Base-by-base conservation (phyloP, 2,113 vertebrate genomes). In the Orthonyx spaldingii region DNA sequence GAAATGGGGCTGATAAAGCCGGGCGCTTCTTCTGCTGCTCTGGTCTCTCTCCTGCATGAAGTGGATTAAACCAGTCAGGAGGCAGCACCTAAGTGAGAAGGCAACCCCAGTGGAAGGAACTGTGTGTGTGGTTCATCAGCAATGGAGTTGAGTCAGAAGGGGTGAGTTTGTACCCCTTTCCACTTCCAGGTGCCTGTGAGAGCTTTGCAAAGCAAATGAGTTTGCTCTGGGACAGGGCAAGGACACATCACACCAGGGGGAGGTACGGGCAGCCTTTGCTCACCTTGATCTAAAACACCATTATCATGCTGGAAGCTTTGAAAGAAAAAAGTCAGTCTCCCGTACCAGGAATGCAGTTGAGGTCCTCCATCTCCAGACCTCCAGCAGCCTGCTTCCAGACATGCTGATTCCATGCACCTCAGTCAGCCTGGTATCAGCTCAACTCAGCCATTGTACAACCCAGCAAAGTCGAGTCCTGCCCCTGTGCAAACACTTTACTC, bases 131-230 rank as follows among this genome's bases (percentile, higher is more conserved):
- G 28, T 60, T 72, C 30, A 6, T 57, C 50, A 90, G 50, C 63
- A 77, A 5, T 10, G 41, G 35, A 20, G 28, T 0, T 35, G 47
- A 24, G 27, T 65, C 37, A 52, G 41, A 78, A 90, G 11, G 53
- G 47, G 7, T 61, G 57, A 13, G 5, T 52, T 44, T 90, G 46
- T 42, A 33, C 23, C 37, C 32, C 26, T 47, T 92, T 50, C 52
- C 50, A 44, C 46, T 83, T 42, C 70, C 69, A 95, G 56, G 37
- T 52, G 53, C 75, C 83, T 64, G 42, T 15, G 32, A 59, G 22
- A 0, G 1, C 41, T 96, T 95, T 94, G 93, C 94, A 95, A 95
- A 94, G 76, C 90, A 96, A 97, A 95, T 92, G 83, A 96, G 72
- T 64, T 78, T 89, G 65, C 61, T 70, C 10, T 4, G 3, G 41